Percentiles rank a stretch among this genome's conserved stretches.
phyloP scores from a whole-genome alignment of 2,113 vertebrate genomes.

The Pogona vitticeps region DNA sequence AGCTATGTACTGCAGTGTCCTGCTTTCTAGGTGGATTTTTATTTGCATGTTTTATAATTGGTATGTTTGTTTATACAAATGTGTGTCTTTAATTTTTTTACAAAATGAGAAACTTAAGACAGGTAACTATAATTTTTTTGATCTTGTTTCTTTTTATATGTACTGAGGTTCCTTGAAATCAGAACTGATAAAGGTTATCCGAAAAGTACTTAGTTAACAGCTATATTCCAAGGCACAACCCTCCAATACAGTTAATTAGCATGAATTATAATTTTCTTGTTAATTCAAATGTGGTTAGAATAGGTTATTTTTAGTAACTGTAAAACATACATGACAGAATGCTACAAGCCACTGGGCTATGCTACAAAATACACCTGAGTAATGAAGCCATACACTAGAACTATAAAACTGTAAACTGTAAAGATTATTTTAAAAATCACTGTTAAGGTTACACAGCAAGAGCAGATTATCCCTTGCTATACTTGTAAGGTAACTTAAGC shows the following conservation, averaged over 20 bases:
- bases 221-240: neutral
- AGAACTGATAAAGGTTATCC: neutral
- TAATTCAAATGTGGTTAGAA: too few species aligned
- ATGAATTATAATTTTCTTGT: too few species aligned
- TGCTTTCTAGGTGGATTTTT: slow-evolving; percentile 56
- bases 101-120: neutral
- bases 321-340: neutral
- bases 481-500: too few species aligned
- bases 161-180: neutral
- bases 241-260: too few species aligned
- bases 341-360: neutral
- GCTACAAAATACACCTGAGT: neutral
- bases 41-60: slow-evolving; percentile 64
- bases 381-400: neutral
- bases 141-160: neutral
- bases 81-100: neutral
- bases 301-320: too few species aligned
- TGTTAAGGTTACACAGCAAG: too few species aligned
- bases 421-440: too few species aligned
- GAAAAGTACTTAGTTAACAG: neutral
- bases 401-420: too few species aligned
- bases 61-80: slow-evolving; percentile 46
- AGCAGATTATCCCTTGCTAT: too few species aligned
- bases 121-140: neutral
- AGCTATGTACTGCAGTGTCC: slow-evolving; percentile 29